A percentile compares a stretch with the other conserved stretches of the same genome.
phyloP scores from a whole-genome alignment of 1,140 invertebrate species.

The Plutomurus gul region DNA sequence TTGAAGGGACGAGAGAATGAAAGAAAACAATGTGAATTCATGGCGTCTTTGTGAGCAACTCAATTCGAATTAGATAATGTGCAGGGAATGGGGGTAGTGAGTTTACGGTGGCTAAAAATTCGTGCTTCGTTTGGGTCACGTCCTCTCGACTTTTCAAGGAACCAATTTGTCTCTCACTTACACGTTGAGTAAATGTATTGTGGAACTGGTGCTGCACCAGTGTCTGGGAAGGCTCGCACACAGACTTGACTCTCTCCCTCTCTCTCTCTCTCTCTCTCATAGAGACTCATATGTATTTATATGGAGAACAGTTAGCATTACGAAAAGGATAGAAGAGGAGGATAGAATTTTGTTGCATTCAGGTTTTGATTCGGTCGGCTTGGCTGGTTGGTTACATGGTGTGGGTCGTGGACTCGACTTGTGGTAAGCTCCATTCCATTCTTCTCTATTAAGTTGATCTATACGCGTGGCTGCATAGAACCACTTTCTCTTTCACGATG shows the following conservation, averaged over 20 bases:
- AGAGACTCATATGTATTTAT: no score
- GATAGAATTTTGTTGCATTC: neutral
- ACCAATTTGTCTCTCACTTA: neutral
- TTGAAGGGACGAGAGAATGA: neutral
- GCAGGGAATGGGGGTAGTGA: no score
- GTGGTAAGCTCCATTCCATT: constrained; percentile 8
- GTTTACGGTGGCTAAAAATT: neutral
- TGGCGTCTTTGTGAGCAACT: no score
- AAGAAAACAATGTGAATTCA: neutral
- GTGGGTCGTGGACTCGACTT: neutral
- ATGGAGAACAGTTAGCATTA: neutral
- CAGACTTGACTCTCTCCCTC: neutral
- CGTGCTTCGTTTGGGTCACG: neutral
- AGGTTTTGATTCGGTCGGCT: constrained; percentile 1
- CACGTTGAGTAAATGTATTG: neutral
- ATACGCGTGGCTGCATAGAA: neutral
- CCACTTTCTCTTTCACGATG: neutral
- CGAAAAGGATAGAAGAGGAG: neutral
- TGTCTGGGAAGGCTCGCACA: neutral
- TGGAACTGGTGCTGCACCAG: neutral
- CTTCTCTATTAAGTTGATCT: constrained; percentile 25
- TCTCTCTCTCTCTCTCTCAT: no score
- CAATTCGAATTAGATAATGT: neutral
- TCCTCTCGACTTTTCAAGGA: neutral
- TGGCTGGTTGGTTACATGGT: neutral